Conservation (phyloP, 2,888 invertebrate species). For the Stomorhina lunata region DNA sequence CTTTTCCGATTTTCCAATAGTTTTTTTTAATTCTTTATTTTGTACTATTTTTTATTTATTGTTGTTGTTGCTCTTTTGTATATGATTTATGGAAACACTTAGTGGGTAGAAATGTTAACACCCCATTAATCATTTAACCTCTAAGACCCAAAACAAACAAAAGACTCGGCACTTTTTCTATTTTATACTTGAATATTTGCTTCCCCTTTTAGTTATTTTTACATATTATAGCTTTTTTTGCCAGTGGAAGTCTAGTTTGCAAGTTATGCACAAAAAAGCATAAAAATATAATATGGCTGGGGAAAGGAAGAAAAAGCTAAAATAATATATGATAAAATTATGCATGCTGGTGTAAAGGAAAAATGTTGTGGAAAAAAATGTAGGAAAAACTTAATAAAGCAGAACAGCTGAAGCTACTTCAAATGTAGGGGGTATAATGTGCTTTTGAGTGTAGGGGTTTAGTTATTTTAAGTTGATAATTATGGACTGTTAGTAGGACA, state of each 20-base stretch:
- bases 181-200: not conserved
- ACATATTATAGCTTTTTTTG: slow-evolving; percentile 1
- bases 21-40: not conserved
- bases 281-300: not conserved
- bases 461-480: too few relatives aligned
- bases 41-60: not conserved
- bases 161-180: slow-evolving; percentile 54
- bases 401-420: slow-evolving; percentile 2
- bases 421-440: not conserved
- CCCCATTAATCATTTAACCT: slow-evolving; percentile 65
- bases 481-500: too few relatives aligned
- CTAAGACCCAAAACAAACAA: slow-evolving; percentile 64
- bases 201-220: not conserved
- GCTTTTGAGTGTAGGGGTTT: too few relatives aligned
- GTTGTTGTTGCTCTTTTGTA: slow-evolving; percentile 14
- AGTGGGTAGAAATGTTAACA: slow-evolving; percentile 64
- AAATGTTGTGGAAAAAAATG: slow-evolving; percentile 10
- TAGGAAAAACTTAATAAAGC: slow-evolving; percentile 9
- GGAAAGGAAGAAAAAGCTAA: not conserved
- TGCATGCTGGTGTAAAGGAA: slow-evolving; percentile 50
- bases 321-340: slow-evolving; percentile 62
- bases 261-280: slow-evolving; percentile 44
- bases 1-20: not conserved
- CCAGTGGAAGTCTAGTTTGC: slow-evolving; percentile 11
- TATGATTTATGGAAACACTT: slow-evolving; percentile 64